phyloP scores from a whole-genome alignment of 2,888 invertebrate genomes.

The Tipula vernalis region DNA sequence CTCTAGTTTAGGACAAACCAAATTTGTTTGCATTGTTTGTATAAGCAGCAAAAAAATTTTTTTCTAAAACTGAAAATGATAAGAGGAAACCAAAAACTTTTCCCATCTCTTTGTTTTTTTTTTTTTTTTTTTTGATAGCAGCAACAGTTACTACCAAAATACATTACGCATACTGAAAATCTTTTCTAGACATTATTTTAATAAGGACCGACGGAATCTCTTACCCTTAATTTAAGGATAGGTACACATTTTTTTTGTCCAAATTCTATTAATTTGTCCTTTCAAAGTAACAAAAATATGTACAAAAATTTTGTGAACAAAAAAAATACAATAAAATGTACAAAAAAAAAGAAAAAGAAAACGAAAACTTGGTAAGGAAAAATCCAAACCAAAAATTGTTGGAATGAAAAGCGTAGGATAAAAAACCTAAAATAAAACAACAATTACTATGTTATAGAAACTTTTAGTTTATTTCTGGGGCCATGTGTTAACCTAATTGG shows the following conservation, averaged over 20 bases:
- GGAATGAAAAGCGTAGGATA: background rate
- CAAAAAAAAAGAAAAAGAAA: background rate
- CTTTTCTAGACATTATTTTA: background rate
- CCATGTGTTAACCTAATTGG: constrained; percentile 4
- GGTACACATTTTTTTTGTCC: background rate
- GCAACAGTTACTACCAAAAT: background rate
- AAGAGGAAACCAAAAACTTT: background rate
- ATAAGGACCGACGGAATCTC: background rate
- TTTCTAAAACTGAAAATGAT: background rate
- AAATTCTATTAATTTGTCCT: background rate
- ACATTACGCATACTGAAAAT: background rate
- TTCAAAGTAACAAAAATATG: background rate
- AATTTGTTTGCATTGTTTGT: background rate
- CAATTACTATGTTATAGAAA: background rate
- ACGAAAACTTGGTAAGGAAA: background rate
- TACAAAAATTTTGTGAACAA: background rate
- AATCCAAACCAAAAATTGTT: background rate
- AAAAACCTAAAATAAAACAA: background rate
- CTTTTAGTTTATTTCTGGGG: background rate
- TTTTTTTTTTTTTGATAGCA: background rate
- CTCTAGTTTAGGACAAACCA: background rate
- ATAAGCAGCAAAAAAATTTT: background rate
- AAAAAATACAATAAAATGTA: background rate
- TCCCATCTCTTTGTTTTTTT: background rate
- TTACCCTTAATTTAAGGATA: background rate